These are phyloP conservation scores for Drosophila greeni DNA, from an alignment of 2,888 invertebrate genomes.

Conservation along the genomic window DNA sequence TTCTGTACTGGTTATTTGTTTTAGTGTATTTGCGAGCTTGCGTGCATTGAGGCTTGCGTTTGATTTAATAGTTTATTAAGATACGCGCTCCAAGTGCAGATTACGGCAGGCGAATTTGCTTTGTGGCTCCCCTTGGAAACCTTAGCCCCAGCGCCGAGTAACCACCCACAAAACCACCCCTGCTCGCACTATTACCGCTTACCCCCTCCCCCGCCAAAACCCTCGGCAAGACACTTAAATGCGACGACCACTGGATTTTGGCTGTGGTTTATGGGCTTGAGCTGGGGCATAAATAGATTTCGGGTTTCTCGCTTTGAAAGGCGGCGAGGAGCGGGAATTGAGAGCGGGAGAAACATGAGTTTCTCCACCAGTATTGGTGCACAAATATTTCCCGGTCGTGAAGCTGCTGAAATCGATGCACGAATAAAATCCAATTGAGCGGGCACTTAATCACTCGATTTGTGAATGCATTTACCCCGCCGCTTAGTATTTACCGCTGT, in stretches of 20 bases:
- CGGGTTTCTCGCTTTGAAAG: slow-evolving; percentile 26
- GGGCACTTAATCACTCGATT: slow-evolving; percentile 18
- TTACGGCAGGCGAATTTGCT: slow-evolving; percentile 66
- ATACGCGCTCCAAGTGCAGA: slow-evolving; percentile 70
- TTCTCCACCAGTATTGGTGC: slow-evolving; percentile 1
- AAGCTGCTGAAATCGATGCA: slow-evolving; percentile 20
- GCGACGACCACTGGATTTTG: slow-evolving; percentile 70
- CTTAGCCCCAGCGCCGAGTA: background rate
- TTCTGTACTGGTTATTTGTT: background rate
- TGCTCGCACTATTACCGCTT: slow-evolving; percentile 8
- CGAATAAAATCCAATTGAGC: slow-evolving; percentile 12
- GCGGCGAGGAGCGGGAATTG: background rate
- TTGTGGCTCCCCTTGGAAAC: slow-evolving; percentile 21
- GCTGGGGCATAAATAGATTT: slow-evolving; percentile 65
- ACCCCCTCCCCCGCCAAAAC: background rate
- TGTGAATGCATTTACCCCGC: slow-evolving; percentile 18
- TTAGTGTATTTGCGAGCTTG: slow-evolving; percentile 33
- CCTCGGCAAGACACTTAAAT: slow-evolving; percentile 57
- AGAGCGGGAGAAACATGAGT: background rate
- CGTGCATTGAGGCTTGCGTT: slow-evolving; percentile 71
- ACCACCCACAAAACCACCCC: slow-evolving; percentile 8
- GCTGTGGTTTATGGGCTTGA: slow-evolving; percentile 69
- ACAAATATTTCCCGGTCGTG: slow-evolving; percentile 6
- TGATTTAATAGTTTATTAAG: slow-evolving; percentile 73
- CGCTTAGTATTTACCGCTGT: slow-evolving; percentile 31